Conservation (phyloP, 2,797 vertebrate genomes). For the Sebastes cheni region DNA sequence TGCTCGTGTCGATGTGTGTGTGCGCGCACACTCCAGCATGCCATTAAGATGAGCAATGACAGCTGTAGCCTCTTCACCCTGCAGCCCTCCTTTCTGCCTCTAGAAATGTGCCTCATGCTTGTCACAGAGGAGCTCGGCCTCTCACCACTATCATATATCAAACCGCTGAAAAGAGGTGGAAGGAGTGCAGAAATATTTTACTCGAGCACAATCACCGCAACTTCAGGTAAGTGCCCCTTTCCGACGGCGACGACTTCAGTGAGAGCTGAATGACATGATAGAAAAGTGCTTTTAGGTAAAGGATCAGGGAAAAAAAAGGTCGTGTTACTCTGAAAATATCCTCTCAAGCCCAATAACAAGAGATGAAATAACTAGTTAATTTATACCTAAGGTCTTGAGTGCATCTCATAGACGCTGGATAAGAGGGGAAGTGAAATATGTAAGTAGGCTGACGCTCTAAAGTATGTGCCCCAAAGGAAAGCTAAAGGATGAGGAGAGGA, state of each 20-base stretch:
- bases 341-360: conserved; percentile 37
- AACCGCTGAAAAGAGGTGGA: conserved; percentile 67
- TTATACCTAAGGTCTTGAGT: conserved; percentile 55
- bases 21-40: conserved; percentile 45
- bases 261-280: conserved; percentile 39
- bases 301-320: conserved; percentile 10
- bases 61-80: conserved; percentile 82
- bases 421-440: conserved; percentile 18
- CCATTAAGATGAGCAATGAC: conserved; percentile 81
- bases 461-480: conserved; percentile 20
- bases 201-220: conserved; percentile 57
- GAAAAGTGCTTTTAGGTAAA: conserved; percentile 48
- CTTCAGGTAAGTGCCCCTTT: conserved; percentile 57
- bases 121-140: conserved; percentile 67
- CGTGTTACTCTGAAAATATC: conserved; percentile 42
- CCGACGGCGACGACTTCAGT: conserved; percentile 18
- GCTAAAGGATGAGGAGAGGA: conserved; percentile 18
- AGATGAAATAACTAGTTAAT: conserved; percentile 60
- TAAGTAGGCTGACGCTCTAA: conserved; percentile 15
- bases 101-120: conserved; percentile 67
- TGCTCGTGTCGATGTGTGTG: background rate
- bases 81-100: conserved; percentile 69
- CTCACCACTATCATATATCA: conserved; percentile 67
- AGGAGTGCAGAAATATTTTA: conserved; percentile 69
- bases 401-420: conserved; percentile 19